Conservation (phyloP, 2,113 vertebrate species). For the Ptilonorhynchus violaceus region DNA sequence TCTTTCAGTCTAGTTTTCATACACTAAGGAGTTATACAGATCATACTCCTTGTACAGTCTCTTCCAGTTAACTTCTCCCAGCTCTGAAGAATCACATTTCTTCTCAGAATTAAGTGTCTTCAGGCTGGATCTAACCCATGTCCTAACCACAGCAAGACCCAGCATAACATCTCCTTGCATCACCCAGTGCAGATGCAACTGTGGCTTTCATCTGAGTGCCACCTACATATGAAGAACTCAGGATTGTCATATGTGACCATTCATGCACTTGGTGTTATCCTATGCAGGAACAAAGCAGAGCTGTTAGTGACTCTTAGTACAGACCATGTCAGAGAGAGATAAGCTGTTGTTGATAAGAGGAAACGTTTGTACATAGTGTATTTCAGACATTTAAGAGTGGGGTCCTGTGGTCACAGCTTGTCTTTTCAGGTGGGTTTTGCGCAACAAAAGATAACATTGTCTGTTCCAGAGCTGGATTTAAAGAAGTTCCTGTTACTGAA, state of each 20-base stretch:
- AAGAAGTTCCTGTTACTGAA: neutral
- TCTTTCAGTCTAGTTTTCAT: neutral
- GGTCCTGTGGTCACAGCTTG: neutral
- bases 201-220: neutral
- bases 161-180: neutral
- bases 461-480: neutral
- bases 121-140: neutral
- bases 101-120: neutral
- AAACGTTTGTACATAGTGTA: neutral
- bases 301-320: neutral
- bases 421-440: neutral
- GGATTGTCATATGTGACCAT: neutral
- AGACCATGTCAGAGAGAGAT: neutral
- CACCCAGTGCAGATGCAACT: neutral
- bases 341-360: neutral
- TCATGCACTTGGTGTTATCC: neutral
- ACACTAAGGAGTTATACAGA: neutral
- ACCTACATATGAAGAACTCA: neutral
- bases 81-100: neutral
- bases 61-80: neutral
- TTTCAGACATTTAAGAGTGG: neutral
- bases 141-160: neutral
- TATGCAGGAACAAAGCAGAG: neutral
- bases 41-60: neutral
- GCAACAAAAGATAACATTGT: neutral